These are phyloP conservation scores for Pelusios castaneus DNA, from an alignment of 2,113 vertebrate species.

Conservation along the genomic window DNA sequence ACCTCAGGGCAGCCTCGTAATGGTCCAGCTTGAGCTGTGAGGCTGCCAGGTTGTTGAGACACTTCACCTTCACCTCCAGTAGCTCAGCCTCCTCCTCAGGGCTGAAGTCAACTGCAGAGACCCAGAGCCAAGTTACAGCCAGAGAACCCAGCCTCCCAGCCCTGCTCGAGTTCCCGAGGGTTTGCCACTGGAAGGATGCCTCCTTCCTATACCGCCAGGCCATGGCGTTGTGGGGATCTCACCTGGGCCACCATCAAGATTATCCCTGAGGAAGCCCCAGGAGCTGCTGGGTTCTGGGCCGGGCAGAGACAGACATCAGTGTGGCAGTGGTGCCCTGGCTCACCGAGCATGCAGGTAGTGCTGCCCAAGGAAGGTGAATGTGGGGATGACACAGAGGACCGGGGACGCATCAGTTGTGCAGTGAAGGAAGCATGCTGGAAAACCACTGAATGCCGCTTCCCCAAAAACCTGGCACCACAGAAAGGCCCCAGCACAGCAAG, in stretches of 20 bases:
- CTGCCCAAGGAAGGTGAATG: not conserved
- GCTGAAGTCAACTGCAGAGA: slow-evolving; percentile 86
- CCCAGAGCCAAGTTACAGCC: accelerated
- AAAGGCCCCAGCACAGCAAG: too few relatives aligned
- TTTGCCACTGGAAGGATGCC: not conserved
- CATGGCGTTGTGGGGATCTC: not conserved
- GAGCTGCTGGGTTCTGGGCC: not conserved
- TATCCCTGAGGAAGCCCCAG: not conserved
- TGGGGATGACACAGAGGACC: not conserved
- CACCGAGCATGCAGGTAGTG: not conserved
- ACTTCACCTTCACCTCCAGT: slow-evolving; percentile 93
- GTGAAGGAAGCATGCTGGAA: not conserved
- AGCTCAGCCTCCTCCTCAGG: slow-evolving; percentile 87
- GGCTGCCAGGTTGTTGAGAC: slow-evolving; percentile 97
- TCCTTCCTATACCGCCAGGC: not conserved
- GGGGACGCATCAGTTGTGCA: not conserved
- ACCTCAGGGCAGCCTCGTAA: slow-evolving; percentile 90
- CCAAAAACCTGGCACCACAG: not conserved
- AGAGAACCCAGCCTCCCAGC: not conserved
- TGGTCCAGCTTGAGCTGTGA: slow-evolving; percentile 96
- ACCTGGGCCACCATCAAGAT: not conserved
- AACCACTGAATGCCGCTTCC: not conserved
- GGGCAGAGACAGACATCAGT: not conserved
- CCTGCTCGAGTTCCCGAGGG: not conserved
- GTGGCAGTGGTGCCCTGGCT: not conserved